phyloP scores from a whole-genome alignment of 2,797 vertebrate species.

The Gouania willdenowi region DNA sequence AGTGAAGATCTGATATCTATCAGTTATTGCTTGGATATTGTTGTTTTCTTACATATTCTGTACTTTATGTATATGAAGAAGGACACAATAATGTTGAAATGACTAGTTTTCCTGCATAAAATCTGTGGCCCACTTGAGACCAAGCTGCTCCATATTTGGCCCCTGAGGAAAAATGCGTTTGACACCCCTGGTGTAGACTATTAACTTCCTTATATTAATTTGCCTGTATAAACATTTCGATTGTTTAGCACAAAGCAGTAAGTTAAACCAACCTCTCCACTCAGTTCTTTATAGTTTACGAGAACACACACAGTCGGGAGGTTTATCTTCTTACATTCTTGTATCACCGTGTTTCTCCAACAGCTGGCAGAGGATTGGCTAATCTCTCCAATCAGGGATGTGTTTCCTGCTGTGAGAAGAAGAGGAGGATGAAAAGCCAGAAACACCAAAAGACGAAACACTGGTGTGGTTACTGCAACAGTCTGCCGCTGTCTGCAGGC shows the following conservation, averaged over 20 bases:
- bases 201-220: background rate
- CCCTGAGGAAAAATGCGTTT: too few species aligned
- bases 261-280: background rate
- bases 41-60: too few species aligned
- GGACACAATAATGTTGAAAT: too few species aligned
- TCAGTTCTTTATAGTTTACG: constrained; percentile 3
- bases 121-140: too few species aligned
- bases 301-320: background rate
- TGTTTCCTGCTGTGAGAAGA: constrained; percentile 47
- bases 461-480: background rate
- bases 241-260: background rate
- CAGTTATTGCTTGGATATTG: too few species aligned
- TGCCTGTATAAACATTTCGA: background rate
- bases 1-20: too few species aligned
- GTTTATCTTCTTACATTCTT: constrained; percentile 11
- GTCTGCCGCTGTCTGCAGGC: constrained; percentile 30
- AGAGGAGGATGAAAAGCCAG: constrained; percentile 8
- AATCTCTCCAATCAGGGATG: constrained; percentile 51
- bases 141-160: too few species aligned
- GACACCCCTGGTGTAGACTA: too few species aligned
- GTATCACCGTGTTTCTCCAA: constrained; percentile 16
- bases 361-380: constrained; percentile 51
- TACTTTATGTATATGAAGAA: too few species aligned
- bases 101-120: too few species aligned
- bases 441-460: background rate